phyloP scores from a whole-genome alignment of 2,113 vertebrate species.

The Notothenia rossii region DNA sequence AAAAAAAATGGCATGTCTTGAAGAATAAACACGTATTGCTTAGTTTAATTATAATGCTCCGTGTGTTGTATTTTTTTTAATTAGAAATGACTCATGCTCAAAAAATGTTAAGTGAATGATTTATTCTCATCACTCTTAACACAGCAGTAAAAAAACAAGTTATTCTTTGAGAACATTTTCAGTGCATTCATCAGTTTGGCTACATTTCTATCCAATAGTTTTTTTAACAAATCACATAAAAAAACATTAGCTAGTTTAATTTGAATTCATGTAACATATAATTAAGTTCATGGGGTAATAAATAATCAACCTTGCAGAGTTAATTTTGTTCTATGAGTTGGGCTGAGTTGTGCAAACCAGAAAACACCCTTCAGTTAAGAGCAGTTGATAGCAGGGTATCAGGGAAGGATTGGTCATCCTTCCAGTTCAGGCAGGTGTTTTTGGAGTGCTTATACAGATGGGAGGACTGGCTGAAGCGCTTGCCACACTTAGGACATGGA shows the following conservation, averaged over 20 bases:
- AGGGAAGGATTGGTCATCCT: slow-evolving; percentile 85
- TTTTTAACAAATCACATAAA: neutral
- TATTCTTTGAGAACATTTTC: slow-evolving; percentile 2
- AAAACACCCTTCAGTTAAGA: too few species aligned
- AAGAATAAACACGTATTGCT: slow-evolving; percentile 13
- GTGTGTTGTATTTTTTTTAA: neutral
- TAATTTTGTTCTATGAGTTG: neutral
- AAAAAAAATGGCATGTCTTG: neutral
- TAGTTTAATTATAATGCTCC: neutral
- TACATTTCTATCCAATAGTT: slow-evolving; percentile 13
- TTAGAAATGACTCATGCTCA: neutral
- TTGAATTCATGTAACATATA: slow-evolving; percentile 2
- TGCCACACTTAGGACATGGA: slow-evolving; percentile 94
- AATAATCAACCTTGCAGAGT: slow-evolving; percentile 2
- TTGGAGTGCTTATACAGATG: slow-evolving; percentile 98
- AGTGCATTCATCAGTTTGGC: slow-evolving; percentile 21
- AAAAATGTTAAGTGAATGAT: slow-evolving; percentile 29
- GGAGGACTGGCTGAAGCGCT: slow-evolving; percentile 97
- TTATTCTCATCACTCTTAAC: slow-evolving; percentile 34
- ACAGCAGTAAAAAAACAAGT: neutral
- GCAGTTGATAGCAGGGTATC: slow-evolving; percentile 85
- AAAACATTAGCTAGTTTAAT: neutral
- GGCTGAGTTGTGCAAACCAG: too few species aligned
- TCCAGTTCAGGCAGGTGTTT: slow-evolving; percentile 95
- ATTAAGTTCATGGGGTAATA: neutral